phyloP scores from a whole-genome alignment of 2,888 invertebrate genomes.

The Lasioglossum lativentre region DNA sequence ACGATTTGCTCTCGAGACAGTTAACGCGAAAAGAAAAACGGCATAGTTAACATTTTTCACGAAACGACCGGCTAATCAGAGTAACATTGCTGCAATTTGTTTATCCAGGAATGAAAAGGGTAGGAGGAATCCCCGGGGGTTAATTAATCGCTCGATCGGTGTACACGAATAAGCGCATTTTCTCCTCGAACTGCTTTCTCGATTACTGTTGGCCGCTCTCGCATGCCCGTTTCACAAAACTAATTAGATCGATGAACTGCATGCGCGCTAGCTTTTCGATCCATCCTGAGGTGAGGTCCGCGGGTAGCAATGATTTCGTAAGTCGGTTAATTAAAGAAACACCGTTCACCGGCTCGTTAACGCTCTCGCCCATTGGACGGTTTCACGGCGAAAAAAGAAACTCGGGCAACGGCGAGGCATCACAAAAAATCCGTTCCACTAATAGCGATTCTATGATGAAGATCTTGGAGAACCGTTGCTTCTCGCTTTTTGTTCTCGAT shows the following conservation, averaged over 20 bases:
- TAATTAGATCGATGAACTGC: slow-evolving; percentile 59
- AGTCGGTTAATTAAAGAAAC: slow-evolving; percentile 64
- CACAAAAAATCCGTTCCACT: slow-evolving; percentile 21
- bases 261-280: slow-evolving; percentile 40
- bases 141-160: slow-evolving; percentile 65
- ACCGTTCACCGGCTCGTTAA: slow-evolving; percentile 44
- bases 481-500: not conserved
- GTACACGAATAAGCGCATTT: slow-evolving; percentile 31
- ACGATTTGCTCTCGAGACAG: not conserved
- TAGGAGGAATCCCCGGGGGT: slow-evolving; percentile 47
- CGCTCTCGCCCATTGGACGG: slow-evolving; percentile 19
- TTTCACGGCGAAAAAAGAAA: not conserved
- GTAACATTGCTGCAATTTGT: slow-evolving; percentile 61
- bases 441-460: slow-evolving; percentile 23
- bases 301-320: slow-evolving; percentile 67
- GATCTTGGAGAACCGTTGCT: slow-evolving; percentile 32
- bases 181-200: slow-evolving; percentile 50
- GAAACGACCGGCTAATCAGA: slow-evolving; percentile 6
- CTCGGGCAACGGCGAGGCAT: too few relatives aligned
- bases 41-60: slow-evolving; percentile 42
- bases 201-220: slow-evolving; percentile 33
- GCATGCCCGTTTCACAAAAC: slow-evolving; percentile 38
- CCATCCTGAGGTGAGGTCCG: slow-evolving; percentile 27
- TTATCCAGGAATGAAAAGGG: slow-evolving; percentile 27
- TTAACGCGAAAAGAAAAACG: not conserved